phyloP scores from a whole-genome alignment of 2,797 vertebrate genomes.

The Anguilla marmorata region DNA sequence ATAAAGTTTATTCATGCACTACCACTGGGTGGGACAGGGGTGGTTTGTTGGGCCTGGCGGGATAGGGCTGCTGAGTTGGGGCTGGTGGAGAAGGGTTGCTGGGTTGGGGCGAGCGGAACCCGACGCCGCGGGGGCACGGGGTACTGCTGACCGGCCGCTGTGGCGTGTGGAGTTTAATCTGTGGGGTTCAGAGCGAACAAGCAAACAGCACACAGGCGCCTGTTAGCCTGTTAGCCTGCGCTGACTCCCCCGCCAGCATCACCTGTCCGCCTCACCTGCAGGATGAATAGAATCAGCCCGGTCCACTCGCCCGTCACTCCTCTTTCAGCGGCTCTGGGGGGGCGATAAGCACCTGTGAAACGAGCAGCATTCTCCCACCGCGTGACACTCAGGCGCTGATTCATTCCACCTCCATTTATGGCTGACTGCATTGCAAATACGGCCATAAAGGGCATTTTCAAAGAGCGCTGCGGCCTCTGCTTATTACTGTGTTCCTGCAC shows the following conservation, averaged over 20 bases:
- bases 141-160: conserved; percentile 11
- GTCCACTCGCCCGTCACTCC: conserved; percentile 32
- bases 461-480: conserved; percentile 17
- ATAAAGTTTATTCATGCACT: neutral
- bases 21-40: too few species aligned
- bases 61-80: too few species aligned
- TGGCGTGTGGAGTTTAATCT: conserved; percentile 37
- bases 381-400: conserved; percentile 36
- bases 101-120: neutral
- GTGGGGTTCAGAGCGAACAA: conserved; percentile 30
- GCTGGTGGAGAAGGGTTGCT: too few species aligned
- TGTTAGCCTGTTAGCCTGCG: conserved; percentile 36
- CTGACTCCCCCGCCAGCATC: conserved; percentile 36
- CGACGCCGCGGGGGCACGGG: neutral
- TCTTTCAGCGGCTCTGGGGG: conserved; percentile 24
- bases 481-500: too few species aligned
- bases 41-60: too few species aligned
- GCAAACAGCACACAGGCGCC: conserved; percentile 32
- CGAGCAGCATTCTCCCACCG: conserved; percentile 31
- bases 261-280: conserved; percentile 28
- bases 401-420: conserved; percentile 26
- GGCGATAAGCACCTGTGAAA: conserved; percentile 50
- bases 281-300: conserved; percentile 38
- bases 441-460: conserved; percentile 37
- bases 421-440: conserved; percentile 31